A percentile compares a stretch with the other conserved stretches of the same genome.
These are phyloP conservation scores for Micrasema longulum DNA, from an alignment of 1,140 invertebrate species.

Conservation along the genomic window DNA sequence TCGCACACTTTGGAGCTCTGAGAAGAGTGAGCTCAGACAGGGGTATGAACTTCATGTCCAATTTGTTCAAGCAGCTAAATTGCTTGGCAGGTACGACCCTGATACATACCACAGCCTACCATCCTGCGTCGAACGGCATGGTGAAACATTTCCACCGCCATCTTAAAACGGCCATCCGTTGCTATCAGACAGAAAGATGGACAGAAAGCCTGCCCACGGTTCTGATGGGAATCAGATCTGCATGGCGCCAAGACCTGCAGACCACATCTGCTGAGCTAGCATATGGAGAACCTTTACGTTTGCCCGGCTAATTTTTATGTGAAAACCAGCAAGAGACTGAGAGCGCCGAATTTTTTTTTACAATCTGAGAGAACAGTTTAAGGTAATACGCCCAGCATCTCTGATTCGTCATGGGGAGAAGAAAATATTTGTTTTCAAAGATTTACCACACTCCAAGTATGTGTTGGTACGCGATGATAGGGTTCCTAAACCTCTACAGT, in stretches of 20 bases:
- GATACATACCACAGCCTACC: not conserved
- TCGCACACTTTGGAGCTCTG: conserved; percentile 57
- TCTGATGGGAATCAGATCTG: conserved; percentile 59
- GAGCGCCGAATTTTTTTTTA: too few species aligned
- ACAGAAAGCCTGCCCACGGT: conserved; percentile 58
- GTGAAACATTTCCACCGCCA: conserved; percentile 61
- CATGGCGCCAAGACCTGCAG: conserved; percentile 57
- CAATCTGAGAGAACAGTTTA: too few species aligned
- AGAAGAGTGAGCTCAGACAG: conserved; percentile 53
- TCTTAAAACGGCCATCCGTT: conserved; percentile 60
- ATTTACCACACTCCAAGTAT: too few species aligned
- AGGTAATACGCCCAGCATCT: too few species aligned
- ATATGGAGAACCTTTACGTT: too few species aligned
- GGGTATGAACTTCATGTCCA: conserved; percentile 52
- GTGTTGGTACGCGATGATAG: too few species aligned
- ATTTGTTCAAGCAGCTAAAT: conserved; percentile 48
- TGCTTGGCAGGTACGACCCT: conserved; percentile 52
- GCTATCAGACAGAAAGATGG: conserved; percentile 56
- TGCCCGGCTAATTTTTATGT: too few species aligned
- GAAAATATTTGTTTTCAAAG: too few species aligned
- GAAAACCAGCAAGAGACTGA: too few species aligned
- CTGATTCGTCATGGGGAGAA: too few species aligned
- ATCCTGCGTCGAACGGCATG: conserved; percentile 58
- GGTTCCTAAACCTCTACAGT: too few species aligned
- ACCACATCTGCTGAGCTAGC: conserved; percentile 54